phyloP scores from a whole-genome alignment of 2,888 invertebrate species.

The Drosophila mulleri region DNA sequence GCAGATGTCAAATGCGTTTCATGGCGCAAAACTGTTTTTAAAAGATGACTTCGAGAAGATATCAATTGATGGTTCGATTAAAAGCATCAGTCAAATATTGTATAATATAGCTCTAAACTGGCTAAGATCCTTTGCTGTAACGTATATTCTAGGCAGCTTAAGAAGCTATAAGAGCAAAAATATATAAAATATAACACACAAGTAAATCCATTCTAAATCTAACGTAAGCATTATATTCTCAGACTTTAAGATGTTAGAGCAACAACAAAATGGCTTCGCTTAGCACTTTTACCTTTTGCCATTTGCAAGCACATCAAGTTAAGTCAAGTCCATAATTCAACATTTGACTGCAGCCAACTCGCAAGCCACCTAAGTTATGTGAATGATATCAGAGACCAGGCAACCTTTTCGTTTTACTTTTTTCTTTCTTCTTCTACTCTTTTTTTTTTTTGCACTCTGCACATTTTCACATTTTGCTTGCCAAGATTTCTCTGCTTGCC shows the following conservation, averaged over 20 bases:
- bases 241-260: neutral
- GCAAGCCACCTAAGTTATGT: conserved; percentile 39
- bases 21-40: conserved; percentile 8
- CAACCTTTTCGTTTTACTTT: conserved; percentile 31
- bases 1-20: conserved; percentile 14
- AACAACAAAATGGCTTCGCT: conserved; percentile 15
- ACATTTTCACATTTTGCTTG: conserved; percentile 43
- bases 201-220: neutral
- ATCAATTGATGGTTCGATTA: neutral
- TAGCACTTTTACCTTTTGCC: conserved; percentile 31
- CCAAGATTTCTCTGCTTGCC: conserved; percentile 50
- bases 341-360: conserved; percentile 41
- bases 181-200: neutral
- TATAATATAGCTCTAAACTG: neutral
- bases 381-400: conserved; percentile 34
- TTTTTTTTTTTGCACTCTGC: conserved; percentile 3
- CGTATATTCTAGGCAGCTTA: neutral
- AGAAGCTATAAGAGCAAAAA: no score
- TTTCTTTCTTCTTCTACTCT: neutral
- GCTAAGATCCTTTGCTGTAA: neutral
- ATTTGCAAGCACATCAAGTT: conserved; percentile 37
- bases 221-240: neutral
- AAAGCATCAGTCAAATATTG: neutral
- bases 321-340: conserved; percentile 64
- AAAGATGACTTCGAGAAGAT: neutral